A percentile compares a stretch with the other conserved stretches of the same genome.
Evolutionary conservation across 2,797 vertebrate genomes (phyloP).

Genomic region (Tamandua tetradactyla): DNA sequence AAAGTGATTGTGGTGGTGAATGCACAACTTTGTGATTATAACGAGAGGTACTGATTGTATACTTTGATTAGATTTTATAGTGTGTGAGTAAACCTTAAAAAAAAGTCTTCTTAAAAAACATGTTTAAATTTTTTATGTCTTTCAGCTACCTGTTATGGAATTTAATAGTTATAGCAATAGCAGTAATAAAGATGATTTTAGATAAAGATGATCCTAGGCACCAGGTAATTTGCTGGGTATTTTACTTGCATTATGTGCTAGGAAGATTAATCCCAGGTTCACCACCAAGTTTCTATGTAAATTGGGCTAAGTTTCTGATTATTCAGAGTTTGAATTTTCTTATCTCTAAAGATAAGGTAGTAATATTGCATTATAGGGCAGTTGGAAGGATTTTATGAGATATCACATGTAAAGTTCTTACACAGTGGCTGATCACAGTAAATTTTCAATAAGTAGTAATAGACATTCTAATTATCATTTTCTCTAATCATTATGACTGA

Average conservation of each 20-base stretch:
- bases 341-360: conserved; percentile 32
- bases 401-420: not conserved
- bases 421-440: not conserved
- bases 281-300: not conserved
- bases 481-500: not conserved
- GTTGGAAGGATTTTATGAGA: not conserved
- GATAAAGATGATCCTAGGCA: conserved; percentile 16
- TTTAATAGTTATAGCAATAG: not conserved
- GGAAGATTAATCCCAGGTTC: not conserved
- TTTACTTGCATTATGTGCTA: not conserved
- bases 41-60: too few relatives aligned
- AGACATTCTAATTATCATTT: not conserved
- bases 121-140: conserved; percentile 6
- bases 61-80: too few relatives aligned
- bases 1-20: too few relatives aligned
- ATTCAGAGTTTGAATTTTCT: not conserved
- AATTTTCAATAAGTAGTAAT: conserved; percentile 2
- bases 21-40: too few relatives aligned
- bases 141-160: not conserved
- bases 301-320: not conserved
- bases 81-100: too few relatives aligned
- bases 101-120: not conserved
- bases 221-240: not conserved
- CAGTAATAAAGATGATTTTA: conserved; percentile 7
- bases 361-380: not conserved